Base-by-base conservation (phyloP, 1,140 invertebrate species). In the Papilio helenus region DNA sequence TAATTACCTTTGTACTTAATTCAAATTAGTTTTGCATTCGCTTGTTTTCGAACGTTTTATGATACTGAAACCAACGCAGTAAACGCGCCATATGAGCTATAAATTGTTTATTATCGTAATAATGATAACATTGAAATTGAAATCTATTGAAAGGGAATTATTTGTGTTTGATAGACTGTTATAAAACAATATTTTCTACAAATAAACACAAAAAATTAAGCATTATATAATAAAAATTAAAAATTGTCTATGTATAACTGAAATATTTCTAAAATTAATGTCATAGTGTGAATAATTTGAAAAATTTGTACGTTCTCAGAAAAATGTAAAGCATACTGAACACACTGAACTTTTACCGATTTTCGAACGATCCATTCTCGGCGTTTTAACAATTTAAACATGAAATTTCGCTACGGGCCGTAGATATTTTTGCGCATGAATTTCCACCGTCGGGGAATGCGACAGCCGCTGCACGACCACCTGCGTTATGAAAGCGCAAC, bases 381-480 rank as follows among this genome's bases (percentile, higher is more conserved):
- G 84, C 84, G 83, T 87, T 87, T 89, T 87, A 89, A 90, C 89
- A 90, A 90, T 92, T 90, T 90, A 89, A 90, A 89, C 89, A 91
- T 85, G 88, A 86, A 87, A 86, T 83, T 87, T 91, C 82, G 84
- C 79, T 55, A 79, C 76, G 72, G 73, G 81, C 78, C 78, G n/a
- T 71, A 80, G 79, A 85, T 84, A 88, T 89, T 86, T 85, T 85
- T 83, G 74, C 74, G 82, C 81, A 85, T 82, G 81, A 84, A 84
- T 84, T 85, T 85, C 78, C 77, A 65, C 51, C 20, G 72, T 55
- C 29, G 42, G 18, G 46, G 71, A 71, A 46, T 61, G 68, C 34
- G 23, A 44, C 23, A 78, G 61, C 26, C 16, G 49, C 18, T 58
- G 20, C 68, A 78, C 34, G 74, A 29, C 61, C 55, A 58, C 55